A percentile compares a stretch with the other conserved stretches of the same genome.
Evolutionary conservation across 2,113 vertebrate genomes (phyloP).

Genomic region (Glareola pratincola): DNA sequence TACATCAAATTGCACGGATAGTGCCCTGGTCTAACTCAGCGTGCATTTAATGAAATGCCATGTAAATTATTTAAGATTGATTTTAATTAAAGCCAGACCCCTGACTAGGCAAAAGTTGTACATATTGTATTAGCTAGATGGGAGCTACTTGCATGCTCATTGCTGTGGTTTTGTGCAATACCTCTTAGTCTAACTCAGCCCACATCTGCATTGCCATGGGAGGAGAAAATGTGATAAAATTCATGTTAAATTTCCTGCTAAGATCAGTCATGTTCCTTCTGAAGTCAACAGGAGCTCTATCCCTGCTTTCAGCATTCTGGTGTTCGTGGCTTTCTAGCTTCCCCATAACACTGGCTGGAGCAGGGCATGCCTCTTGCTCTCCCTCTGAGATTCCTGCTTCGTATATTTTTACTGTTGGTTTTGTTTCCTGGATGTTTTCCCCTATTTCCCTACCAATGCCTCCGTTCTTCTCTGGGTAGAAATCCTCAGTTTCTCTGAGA

Average conservation of each 20-base stretch:
- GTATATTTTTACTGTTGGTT: background rate
- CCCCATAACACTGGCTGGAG: background rate
- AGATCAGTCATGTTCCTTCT: background rate
- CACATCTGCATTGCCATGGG: background rate
- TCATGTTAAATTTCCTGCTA: background rate
- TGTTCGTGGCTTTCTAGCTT: background rate
- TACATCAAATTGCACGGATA: background rate
- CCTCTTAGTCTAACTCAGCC: background rate
- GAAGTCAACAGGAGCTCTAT: background rate
- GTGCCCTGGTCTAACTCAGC: background rate
- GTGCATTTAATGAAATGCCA: slow-evolving; percentile 2
- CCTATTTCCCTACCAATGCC: background rate
- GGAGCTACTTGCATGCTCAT: background rate
- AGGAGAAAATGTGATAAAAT: background rate
- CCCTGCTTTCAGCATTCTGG: background rate
- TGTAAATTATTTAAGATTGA: slow-evolving; percentile 24
- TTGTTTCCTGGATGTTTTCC: background rate
- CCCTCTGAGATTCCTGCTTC: background rate
- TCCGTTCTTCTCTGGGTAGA: background rate
- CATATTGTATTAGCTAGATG: background rate
- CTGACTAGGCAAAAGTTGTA: background rate
- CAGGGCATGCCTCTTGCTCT: background rate
- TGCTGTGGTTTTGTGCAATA: background rate
- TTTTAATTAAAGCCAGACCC: slow-evolving; percentile 41
- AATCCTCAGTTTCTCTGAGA: background rate